These are phyloP conservation scores for Python bivittatus DNA, from an alignment of 2,113 vertebrate species.

Conservation along the genomic window DNA sequence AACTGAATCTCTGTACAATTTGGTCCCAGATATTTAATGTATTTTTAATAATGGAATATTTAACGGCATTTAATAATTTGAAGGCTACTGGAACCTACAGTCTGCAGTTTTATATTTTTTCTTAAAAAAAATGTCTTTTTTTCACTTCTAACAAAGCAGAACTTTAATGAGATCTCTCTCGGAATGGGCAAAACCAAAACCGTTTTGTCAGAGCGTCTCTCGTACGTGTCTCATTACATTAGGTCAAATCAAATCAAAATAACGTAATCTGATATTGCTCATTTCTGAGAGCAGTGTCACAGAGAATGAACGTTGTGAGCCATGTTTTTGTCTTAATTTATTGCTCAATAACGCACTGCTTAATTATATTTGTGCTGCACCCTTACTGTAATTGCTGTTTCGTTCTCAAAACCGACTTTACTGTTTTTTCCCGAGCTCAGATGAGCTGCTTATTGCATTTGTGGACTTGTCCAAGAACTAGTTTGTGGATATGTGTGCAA, in stretches of 20 bases:
- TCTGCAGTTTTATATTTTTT: slow-evolving; percentile 16
- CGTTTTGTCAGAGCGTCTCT: neutral
- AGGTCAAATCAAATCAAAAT: neutral
- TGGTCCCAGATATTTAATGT: slow-evolving; percentile 20
- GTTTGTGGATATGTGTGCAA: slow-evolving; percentile 14
- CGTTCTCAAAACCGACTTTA: neutral
- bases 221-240: neutral
- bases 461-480: slow-evolving; percentile 7
- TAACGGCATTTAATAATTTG: neutral
- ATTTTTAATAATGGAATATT: slow-evolving; percentile 19
- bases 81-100: neutral
- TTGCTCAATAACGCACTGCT: slow-evolving; percentile 18
- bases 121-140: neutral
- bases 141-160: slow-evolving; percentile 36
- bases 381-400: neutral
- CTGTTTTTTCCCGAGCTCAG: neutral
- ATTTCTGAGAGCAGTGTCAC: slow-evolving; percentile 5
- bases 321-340: slow-evolving; percentile 27
- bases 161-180: neutral
- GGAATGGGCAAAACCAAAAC: slow-evolving; percentile 33
- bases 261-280: neutral
- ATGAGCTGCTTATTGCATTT: slow-evolving; percentile 18
- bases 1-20: slow-evolving; percentile 26
- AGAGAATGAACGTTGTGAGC: slow-evolving; percentile 24
- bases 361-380: slow-evolving; percentile 24